Percentiles rank a stretch among this genome's conserved stretches.
Conservation (phyloP, 2,888 invertebrate species). For the Operophtera brumata region DNA sequence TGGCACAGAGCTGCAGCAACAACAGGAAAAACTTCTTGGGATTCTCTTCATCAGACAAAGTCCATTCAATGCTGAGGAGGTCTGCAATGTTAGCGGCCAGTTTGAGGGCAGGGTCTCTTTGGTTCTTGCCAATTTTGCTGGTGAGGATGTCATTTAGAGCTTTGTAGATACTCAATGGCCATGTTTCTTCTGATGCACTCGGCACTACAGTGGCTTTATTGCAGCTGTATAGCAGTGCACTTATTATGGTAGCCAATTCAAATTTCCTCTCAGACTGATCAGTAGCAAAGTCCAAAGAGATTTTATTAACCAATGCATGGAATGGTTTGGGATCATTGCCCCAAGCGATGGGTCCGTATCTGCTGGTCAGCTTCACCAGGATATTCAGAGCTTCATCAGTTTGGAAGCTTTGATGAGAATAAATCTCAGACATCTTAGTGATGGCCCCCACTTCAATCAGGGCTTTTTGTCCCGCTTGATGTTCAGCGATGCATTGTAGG, state of each 20-base stretch:
- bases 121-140: constrained; percentile 92
- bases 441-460: constrained; percentile 89
- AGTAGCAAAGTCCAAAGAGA: constrained; percentile 92
- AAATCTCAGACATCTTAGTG: constrained; percentile 91
- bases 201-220: constrained; percentile 84
- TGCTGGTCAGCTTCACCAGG: constrained; percentile 86
- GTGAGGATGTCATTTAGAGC: constrained; percentile 91
- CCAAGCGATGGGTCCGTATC: constrained; percentile 88
- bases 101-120: constrained; percentile 93
- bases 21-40: constrained; percentile 92
- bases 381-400: constrained; percentile 93
- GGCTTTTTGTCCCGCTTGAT: constrained; percentile 89
- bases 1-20: constrained; percentile 91
- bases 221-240: constrained; percentile 87
- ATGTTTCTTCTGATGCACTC: constrained; percentile 85
- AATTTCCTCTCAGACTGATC: constrained; percentile 95
- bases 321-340: constrained; percentile 89
- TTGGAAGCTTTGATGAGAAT: constrained; percentile 92
- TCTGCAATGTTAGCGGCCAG: constrained; percentile 90
- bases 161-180: constrained; percentile 91
- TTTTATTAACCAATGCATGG: constrained; percentile 89
- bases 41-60: constrained; percentile 87
- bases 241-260: constrained; percentile 90
- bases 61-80: constrained; percentile 92
- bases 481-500: constrained; percentile 88